Evolutionary conservation across 2,797 vertebrate genomes (phyloP), one percentile per base, ranked within the genome.

Genomic region (Melanotaenia maccullochi): DNA sequence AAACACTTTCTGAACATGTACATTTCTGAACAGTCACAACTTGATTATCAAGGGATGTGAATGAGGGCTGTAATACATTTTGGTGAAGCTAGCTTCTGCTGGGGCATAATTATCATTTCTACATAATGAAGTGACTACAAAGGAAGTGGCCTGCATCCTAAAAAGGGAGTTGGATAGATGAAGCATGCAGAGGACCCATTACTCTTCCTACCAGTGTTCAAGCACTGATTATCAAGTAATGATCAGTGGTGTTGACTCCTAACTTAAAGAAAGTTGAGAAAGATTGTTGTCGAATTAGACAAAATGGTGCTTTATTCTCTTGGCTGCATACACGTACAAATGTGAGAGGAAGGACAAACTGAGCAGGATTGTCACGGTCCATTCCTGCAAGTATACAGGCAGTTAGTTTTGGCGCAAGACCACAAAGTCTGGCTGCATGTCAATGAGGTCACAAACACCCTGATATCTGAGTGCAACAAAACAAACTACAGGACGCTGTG

Each of bases 91-190:
- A 49, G 76, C 85, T 82, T 92, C 87, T 90, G 88, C 81, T 85
- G 82, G 87, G 87, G 84, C 81, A 77, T 87, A 87, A 90, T 92
- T 92, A 91, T 89, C 77, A 88, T 91, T 89, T 90, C 81, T 76
- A 80, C 85, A 90, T 86, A 89, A 92, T 91, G 85, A 92, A 90
- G 81, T 78, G 81, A 91, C 87, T 82, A 88, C 85, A 89, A 90
- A 87, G 68, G 79, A 90, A 82, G 81, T 71, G 76, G 78, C 81
- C 85, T 84, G 86, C 89, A 92, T 93, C 84, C 71, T 79, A 87
- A 85, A 80, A 30, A 73, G 62, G 38, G 47, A 63, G 60, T 52
- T 30, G 57, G 54, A 77, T 65, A 59, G 57, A 86, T 14, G 65
- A 85, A 70, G 74, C 47, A 14, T 69, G 65, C 63, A 49, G 67